Base-by-base conservation (phyloP, 2,113 vertebrate species). In the Gallinago paraguaiae region DNA sequence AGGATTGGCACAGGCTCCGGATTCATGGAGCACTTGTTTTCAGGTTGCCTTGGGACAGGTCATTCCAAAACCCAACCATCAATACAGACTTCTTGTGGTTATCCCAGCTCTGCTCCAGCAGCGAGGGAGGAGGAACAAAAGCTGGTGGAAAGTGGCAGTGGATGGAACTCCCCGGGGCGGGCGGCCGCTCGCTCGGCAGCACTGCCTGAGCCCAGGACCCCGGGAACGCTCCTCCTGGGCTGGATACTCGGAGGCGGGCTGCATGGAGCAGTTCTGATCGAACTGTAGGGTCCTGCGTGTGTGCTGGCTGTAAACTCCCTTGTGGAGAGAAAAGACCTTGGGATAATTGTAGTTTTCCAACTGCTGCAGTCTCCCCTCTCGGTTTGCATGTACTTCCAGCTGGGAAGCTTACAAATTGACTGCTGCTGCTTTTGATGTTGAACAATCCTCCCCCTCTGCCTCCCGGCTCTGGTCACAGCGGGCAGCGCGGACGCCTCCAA, bases 341-440 rank as follows among this genome's bases (percentile, higher is more conserved):
- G 41, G 78, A 81, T 86, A 54, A 57, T 59, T 45, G 45, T 13
- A 20, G 41, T 76, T 95, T 85, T 46, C 59, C 68, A 59, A 0
- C 18, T 65, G 9, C 27, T 37, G 82, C 50, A 74, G 28, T 35
- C 37, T 75, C 69, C 31, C 54, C 50, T 77, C 71, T 81, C 78
- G 0, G 18, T 91, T 94, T 91, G 84, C 78, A 46, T 24, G 35
- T 53, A 20, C 79, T 88, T 93, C 94, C 92, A 96, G 90, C 96
- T 95, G 96, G 75, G 95, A 86, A 93, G 94, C 82, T 95, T 92
- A 93, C 94, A 97, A 95, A 96, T 95, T 90, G 92, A 67, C 75
- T 91, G 88, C 93, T 95, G 90, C 93, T 96, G 9, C 94, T 94
- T 96, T 94, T 96, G 95, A 88, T 96, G 95, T 93, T 0, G 20